Percentiles rank a stretch among this genome's conserved stretches.
Conservation (phyloP, 2,888 invertebrate genomes). For the Phortica okadai region DNA sequence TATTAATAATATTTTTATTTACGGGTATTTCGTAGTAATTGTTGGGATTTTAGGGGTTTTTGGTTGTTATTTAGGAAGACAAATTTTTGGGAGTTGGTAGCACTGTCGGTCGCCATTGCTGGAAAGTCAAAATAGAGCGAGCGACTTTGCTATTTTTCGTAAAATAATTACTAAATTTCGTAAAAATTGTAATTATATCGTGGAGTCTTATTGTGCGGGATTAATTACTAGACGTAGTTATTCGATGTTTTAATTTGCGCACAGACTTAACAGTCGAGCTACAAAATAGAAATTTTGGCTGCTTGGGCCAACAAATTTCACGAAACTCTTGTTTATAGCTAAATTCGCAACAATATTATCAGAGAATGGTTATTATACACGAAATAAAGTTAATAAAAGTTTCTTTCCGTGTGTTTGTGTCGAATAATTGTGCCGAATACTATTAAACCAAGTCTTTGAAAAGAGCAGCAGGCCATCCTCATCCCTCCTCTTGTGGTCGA, state of each 20-base stretch:
- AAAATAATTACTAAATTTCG: background rate
- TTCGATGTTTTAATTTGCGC: background rate
- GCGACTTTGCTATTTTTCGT: slow-evolving; percentile 11
- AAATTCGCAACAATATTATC: background rate
- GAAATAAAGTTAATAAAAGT: background rate
- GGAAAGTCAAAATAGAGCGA: slow-evolving; percentile 28
- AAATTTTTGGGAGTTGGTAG: no score
- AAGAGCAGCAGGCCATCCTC: slow-evolving; percentile 2
- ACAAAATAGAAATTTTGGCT: background rate
- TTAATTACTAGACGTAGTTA: background rate
- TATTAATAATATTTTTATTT: no score
- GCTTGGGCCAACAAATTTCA: slow-evolving; percentile 22
- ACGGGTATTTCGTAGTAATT: no score
- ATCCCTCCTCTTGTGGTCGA: slow-evolving; percentile 1
- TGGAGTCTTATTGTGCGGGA: background rate
- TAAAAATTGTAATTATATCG: background rate
- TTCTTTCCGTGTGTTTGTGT: background rate
- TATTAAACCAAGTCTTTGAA: background rate
- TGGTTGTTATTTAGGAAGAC: no score
- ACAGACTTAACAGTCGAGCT: background rate
- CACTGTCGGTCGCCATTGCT: slow-evolving; percentile 16
- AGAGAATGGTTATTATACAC: background rate
- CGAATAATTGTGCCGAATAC: background rate
- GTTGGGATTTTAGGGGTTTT: no score
- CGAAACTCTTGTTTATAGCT: slow-evolving; percentile 20